These are phyloP conservation scores for Leucophora obtusa DNA, from an alignment of 2,888 invertebrate species.

Conservation along the genomic window DNA sequence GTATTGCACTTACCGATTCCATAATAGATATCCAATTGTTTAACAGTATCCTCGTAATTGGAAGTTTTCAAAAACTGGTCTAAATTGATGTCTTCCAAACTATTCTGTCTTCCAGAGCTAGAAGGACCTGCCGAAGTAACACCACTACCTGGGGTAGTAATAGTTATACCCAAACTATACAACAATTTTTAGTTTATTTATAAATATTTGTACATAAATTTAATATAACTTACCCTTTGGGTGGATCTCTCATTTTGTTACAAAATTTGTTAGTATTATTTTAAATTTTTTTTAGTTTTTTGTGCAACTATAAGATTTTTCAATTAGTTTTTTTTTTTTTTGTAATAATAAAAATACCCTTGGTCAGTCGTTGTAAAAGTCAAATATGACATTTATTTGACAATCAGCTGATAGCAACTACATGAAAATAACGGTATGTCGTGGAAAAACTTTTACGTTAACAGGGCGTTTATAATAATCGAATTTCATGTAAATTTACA, in stretches of 20 bases:
- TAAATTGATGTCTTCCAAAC: conserved; percentile 87
- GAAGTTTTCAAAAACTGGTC: conserved; percentile 89
- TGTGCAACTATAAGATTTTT: neutral
- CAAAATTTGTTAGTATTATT: conserved; percentile 11
- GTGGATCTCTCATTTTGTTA: conserved; percentile 71
- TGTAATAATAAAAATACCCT: conserved; percentile 70
- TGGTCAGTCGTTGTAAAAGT: conserved; percentile 70
- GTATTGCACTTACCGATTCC: conserved; percentile 86
- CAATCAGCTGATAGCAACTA: conserved; percentile 57
- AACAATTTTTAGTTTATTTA: neutral
- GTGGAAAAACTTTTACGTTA: neutral
- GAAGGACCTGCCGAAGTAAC: conserved; percentile 68
- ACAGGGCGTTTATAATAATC: conserved; percentile 41
- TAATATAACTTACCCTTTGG: conserved; percentile 69
- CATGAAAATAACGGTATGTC: neutral
- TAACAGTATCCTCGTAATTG: conserved; percentile 93
- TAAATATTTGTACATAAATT: neutral
- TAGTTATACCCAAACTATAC: conserved; percentile 69
- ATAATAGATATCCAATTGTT: conserved; percentile 95
- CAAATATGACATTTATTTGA: conserved; percentile 69
- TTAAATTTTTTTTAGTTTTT: neutral
- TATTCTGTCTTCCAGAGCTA: conserved; percentile 80
- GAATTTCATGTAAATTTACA: no score
- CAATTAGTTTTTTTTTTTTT: conserved; percentile 3
- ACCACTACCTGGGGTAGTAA: conserved; percentile 61